phyloP scores from a whole-genome alignment of 2,888 invertebrate species.

The Eurytoma adleriae region DNA sequence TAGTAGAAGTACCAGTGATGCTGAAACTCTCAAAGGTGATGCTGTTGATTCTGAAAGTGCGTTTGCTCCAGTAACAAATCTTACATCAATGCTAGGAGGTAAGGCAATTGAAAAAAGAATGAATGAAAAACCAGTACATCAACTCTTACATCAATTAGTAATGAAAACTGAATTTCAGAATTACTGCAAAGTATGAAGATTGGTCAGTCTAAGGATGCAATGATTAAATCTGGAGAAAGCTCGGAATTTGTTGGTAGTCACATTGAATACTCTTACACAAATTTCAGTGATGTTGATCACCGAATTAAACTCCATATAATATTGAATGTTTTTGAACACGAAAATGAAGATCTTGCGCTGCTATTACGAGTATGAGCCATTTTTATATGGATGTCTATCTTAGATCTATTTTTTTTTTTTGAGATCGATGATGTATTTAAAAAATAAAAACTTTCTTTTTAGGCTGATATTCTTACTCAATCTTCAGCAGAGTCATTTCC shows the following conservation, averaged over 20 bases:
- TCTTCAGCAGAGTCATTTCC: slow-evolving; percentile 70
- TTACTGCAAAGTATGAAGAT: slow-evolving; percentile 77
- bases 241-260: slow-evolving; percentile 64
- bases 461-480: slow-evolving; percentile 75
- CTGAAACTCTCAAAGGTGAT: slow-evolving; percentile 57
- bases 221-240: slow-evolving; percentile 68
- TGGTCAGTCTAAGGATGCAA: slow-evolving; percentile 74
- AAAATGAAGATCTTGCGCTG: slow-evolving; percentile 78
- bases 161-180: slow-evolving; percentile 67
- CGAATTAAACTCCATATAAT: slow-evolving; percentile 80
- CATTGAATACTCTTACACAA: slow-evolving; percentile 78
- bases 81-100: slow-evolving; percentile 77
- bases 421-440: background rate
- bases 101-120: slow-evolving; percentile 52
- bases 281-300: slow-evolving; percentile 79
- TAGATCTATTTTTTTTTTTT: background rate
- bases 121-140: background rate
- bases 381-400: slow-evolving; percentile 11
- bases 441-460: slow-evolving; percentile 2
- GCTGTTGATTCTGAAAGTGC: slow-evolving; percentile 58
- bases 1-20: slow-evolving; percentile 59
- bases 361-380: slow-evolving; percentile 75
- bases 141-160: background rate
- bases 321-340: slow-evolving; percentile 78
- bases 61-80: slow-evolving; percentile 66